Base-by-base conservation (phyloP, 2,888 invertebrate species). In the Drosophila cognata region DNA sequence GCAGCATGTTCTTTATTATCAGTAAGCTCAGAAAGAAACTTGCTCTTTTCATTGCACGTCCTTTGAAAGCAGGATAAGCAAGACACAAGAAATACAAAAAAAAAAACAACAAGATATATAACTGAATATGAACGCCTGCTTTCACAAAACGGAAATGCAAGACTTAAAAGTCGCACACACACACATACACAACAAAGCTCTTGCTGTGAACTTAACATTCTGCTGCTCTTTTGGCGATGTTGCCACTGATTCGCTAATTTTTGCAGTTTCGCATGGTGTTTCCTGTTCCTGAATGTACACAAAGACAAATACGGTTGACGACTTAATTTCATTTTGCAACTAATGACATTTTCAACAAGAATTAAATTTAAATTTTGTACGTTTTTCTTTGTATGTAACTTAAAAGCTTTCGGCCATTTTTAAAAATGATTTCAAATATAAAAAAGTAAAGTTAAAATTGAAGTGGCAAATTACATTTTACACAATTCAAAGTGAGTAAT, bases 61-160 rank as follows among this genome's bases (percentile, higher is more conserved):
- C 35, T 36, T 33, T 28, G n/a, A n/a, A 43, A 46, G 29, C 1
- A 18, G 13, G 38, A 31, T 36, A 53, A 43, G 13, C n/a, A n/a
- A 18, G n/a, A 18, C 51, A 52, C 18, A 35, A 51, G 55, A 52
- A 33, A 25, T 16, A 36, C 18, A 28, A n/a, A 33, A 11, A 41
- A 35, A 25, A 33, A 38, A 29, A 16, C 21, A 46, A 46, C 46
- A 46, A 43, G 6, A 38, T 29, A 48, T 55, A 63, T 55, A 33
- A 50, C 35, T 50, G 29, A 51, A 73, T 58, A 79, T 38, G 43
- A 62, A 52, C 52, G 33, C 46, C 60, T 74, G 79, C 69, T 80
- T 68, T 70, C 69, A 25, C 56, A 80, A 77, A 77, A 74, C 72
- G 74, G 77, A 81, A 77, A 74, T 65, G 72, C 71, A 58, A 69